Conservation (phyloP, 2,888 invertebrate genomes). For the Argyra leucocephala region DNA sequence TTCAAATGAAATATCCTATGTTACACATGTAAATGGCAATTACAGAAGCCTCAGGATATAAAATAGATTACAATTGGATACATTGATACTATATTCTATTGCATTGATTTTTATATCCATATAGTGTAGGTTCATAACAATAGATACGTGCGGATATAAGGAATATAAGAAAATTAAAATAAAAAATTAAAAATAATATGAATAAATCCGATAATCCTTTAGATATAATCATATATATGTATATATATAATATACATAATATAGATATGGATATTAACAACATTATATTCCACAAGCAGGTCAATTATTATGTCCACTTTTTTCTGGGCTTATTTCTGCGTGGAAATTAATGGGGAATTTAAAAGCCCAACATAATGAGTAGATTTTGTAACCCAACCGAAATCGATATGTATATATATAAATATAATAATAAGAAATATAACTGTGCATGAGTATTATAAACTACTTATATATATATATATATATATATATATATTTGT, state of each 20-base stretch:
- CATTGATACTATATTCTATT: not conserved
- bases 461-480: too few relatives aligned
- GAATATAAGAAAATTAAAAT: not conserved
- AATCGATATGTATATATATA: too few relatives aligned
- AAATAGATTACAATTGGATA: not conserved
- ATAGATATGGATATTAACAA: slow-evolving; percentile 18
- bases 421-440: too few relatives aligned
- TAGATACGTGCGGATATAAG: not conserved
- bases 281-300: slow-evolving; percentile 22
- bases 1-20: too few relatives aligned
- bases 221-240: not conserved
- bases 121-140: not conserved
- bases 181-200: not conserved
- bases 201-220: slow-evolving; percentile 19
- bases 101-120: not conserved
- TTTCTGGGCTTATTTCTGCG: slow-evolving; percentile 4
- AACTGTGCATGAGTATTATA: too few relatives aligned
- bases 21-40: too few relatives aligned
- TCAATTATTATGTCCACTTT: slow-evolving; percentile 19
- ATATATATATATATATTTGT: too few relatives aligned
- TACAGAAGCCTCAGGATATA: not conserved
- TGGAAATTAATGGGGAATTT: not conserved
- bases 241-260: not conserved
- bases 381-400: not conserved
- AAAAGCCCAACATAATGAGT: not conserved